These are phyloP conservation scores for Deroptyus accipitrinus DNA, from an alignment of 2,113 vertebrate genomes.

Conservation along the genomic window DNA sequence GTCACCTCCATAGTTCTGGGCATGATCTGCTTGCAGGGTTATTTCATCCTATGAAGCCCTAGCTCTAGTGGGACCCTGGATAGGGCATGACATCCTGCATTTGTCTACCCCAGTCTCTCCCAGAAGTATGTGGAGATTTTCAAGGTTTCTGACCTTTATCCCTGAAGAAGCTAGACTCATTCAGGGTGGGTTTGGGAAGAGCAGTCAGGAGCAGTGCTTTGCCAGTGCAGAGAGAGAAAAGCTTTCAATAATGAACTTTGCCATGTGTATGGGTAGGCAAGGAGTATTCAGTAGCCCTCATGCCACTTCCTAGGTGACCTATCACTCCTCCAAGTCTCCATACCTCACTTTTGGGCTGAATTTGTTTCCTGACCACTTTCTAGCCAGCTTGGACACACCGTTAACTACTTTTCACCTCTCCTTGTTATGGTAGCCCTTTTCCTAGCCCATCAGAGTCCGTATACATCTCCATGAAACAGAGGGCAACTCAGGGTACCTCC, in stretches of 20 bases:
- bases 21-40: background rate
- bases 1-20: background rate
- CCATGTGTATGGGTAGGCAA: fast-evolving
- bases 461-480: background rate
- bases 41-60: background rate
- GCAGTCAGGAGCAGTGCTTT: background rate
- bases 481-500: background rate
- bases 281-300: background rate
- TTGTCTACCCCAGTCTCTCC: background rate
- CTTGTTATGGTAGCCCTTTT: background rate
- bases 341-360: background rate
- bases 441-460: background rate
- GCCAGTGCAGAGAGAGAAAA: background rate
- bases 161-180: background rate
- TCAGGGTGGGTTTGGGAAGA: background rate
- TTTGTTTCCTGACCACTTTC: background rate
- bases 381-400: fast-evolving
- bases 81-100: background rate
- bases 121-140: background rate
- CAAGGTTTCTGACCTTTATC: background rate
- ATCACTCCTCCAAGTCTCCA: background rate
- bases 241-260: background rate
- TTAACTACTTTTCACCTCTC: background rate
- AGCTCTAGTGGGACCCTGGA: background rate
- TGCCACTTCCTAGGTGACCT: background rate